Base-by-base conservation (phyloP, 2,888 invertebrate genomes). In the Esperia sulphurella region DNA sequence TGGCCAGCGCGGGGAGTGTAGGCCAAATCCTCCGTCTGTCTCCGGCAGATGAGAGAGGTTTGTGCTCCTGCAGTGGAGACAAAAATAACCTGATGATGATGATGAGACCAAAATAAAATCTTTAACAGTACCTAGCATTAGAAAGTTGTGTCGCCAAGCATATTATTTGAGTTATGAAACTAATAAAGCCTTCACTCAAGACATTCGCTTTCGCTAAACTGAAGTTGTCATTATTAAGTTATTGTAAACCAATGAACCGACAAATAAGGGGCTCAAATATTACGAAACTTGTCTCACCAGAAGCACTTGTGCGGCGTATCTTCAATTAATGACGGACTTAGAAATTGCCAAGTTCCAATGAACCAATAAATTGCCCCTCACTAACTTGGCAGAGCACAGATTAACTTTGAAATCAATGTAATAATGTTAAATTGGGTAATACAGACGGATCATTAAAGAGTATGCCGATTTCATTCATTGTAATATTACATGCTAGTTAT, bases 301-400 rank as follows among this genome's bases (percentile, higher is more conserved):
- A 55, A 65, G 61, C 57, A 61, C 67, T 71, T 69, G 21, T 21
- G 70, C 55, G 71, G 71, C 52, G 68, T 66, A 71, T 72, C 71
- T 74, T 58, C 68, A 77, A 83, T 79, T 82, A 79, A 80, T 77
- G 72, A 74, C 57, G 62, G 71, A 76, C 79, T 82, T 72, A 71
- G 70, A 71, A 79, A 73, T 74, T 76, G 58, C 65, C 49, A 76
- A 79, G 68, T 81, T 75, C 58, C 62, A 63, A 61, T 59, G 68
- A 75, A 71, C 68, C 74, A 68, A 76, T 79, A 79, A 81, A 75
- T 78, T 79, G 65, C 68, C 62, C 56, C 57, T 55, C 37, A 50
- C 55, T 48, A 59, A 70, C 63, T 65, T 65, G 59, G 60, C 59
- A 56, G 51, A 51, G 48, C 54, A 49, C 52, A 59, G 66, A 70